Percentiles rank a stretch among this genome's conserved stretches.
Conservation (phyloP, 2,797 vertebrate species). For the Pelodytes ibericus region DNA sequence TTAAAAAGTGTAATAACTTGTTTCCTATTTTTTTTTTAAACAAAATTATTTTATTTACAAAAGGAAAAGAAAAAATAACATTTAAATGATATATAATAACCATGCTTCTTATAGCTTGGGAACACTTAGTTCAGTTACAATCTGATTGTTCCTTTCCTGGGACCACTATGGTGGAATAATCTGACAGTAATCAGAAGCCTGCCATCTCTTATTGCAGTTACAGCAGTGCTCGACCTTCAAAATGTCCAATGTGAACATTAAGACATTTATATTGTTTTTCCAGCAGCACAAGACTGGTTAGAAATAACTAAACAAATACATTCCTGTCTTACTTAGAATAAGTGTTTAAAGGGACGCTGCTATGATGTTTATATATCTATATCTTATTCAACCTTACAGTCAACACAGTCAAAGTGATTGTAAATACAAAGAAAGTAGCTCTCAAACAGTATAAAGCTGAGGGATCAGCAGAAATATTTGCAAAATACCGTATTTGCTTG, state of each 20-base stretch:
- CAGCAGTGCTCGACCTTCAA: conserved; percentile 10
- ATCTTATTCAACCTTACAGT: no score
- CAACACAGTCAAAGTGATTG: no score
- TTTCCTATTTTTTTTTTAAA: no score
- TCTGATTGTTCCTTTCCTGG: conserved; percentile 36
- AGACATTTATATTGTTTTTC: conserved; percentile 17
- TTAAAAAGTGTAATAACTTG: no score
- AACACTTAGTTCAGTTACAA: conserved; percentile 36
- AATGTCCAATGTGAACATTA: conserved; percentile 13
- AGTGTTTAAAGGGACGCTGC: no score
- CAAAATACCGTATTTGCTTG: no score
- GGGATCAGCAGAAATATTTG: no score
- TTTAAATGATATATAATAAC: not conserved
- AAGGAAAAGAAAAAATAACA: not conserved
- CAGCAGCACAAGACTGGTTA: conserved; percentile 2
- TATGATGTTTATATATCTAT: no score
- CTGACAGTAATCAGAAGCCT: conserved; percentile 34
- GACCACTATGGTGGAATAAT: conserved; percentile 43
- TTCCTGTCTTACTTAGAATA: no score
- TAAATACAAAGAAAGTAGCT: no score
- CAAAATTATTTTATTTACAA: no score
- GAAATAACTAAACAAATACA: conserved; percentile 7
- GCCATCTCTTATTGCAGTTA: conserved; percentile 40
- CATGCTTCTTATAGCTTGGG: not conserved
- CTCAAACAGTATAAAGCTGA: no score